These are phyloP conservation scores for Halichondria panicea DNA, from an alignment of 37 sponge, comb jelly and placozoan genomes.

Conservation along the genomic window DNA sequence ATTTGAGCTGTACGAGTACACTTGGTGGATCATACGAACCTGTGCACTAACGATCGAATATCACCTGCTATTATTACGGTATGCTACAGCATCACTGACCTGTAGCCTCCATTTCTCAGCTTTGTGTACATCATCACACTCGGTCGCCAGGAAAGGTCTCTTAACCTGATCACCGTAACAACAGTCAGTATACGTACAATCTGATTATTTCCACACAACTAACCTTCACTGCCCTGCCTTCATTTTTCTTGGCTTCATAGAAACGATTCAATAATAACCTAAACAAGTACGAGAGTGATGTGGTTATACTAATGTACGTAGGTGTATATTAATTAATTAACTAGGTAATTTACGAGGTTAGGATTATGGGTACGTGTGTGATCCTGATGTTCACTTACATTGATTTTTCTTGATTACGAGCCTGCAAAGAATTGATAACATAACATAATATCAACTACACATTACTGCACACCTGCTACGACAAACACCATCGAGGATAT, in stretches of 20 bases:
- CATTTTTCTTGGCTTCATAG: slow-evolving; percentile 68
- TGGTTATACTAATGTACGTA: too few relatives aligned
- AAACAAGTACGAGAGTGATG: too few relatives aligned
- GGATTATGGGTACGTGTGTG: not conserved
- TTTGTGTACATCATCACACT: slow-evolving; percentile 74
- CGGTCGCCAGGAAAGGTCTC: slow-evolving; percentile 88
- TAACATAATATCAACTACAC: not conserved
- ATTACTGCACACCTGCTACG: not conserved
- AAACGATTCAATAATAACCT: slow-evolving; percentile 83
- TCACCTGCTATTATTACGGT: too few relatives aligned
- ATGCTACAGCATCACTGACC: too few relatives aligned
- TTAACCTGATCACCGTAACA: slow-evolving; percentile 24
- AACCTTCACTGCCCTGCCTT: slow-evolving; percentile 59
- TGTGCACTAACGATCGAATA: too few relatives aligned
- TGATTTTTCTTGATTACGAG: slow-evolving; percentile 77
- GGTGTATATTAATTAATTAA: too few relatives aligned
- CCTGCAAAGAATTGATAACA: slow-evolving; percentile 21
- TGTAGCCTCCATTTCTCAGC: slow-evolving; percentile 90
- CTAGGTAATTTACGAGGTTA: not conserved
- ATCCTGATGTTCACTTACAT: slow-evolving; percentile 44
- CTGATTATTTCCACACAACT: not conserved
- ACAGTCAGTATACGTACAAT: not conserved
- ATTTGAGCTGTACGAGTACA: too few relatives aligned
- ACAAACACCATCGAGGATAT: too few relatives aligned
- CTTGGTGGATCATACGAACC: too few relatives aligned